phyloP scores from a whole-genome alignment of 1,140 invertebrate species.

The Leptestheria dahalacensis region DNA sequence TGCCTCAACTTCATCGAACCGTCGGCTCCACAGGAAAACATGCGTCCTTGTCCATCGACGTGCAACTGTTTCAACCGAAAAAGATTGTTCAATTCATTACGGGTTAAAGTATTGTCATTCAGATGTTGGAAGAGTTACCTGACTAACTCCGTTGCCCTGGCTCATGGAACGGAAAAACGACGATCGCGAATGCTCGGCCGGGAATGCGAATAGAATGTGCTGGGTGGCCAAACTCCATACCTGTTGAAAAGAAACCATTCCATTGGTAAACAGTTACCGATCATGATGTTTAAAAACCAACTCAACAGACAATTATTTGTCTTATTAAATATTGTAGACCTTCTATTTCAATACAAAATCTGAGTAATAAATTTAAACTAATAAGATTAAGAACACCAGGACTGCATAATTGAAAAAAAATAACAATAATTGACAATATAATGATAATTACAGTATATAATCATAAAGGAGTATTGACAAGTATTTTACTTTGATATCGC shows the following conservation, averaged over 20 bases:
- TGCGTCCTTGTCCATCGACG: slow-evolving; percentile 63
- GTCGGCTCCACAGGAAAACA: slow-evolving; percentile 97
- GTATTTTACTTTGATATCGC: slow-evolving; percentile 80
- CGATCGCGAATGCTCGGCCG: slow-evolving; percentile 66
- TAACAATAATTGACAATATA: too few species aligned
- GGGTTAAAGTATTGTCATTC: too few species aligned
- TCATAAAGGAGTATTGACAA: slow-evolving; percentile 2
- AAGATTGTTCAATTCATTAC: too few species aligned
- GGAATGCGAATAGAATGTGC: slow-evolving; percentile 69
- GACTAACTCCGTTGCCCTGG: slow-evolving; percentile 36
- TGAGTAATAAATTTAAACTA: too few species aligned
- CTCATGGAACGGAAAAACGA: slow-evolving; percentile 37
- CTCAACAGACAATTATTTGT: background rate
- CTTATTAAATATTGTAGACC: background rate
- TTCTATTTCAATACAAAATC: background rate
- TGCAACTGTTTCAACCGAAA: slow-evolving; percentile 91
- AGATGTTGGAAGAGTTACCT: too few species aligned
- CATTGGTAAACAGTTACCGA: background rate
- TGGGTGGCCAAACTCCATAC: slow-evolving; percentile 82
- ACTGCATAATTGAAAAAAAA: too few species aligned
- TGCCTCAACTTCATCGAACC: slow-evolving; percentile 94
- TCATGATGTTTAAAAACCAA: background rate
- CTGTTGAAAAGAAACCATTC: slow-evolving; percentile 39
- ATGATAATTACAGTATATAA: background rate
- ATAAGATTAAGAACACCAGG: too few species aligned